phyloP scores from a whole-genome alignment of 2,888 invertebrate genomes.

The Smittia sp. region DNA sequence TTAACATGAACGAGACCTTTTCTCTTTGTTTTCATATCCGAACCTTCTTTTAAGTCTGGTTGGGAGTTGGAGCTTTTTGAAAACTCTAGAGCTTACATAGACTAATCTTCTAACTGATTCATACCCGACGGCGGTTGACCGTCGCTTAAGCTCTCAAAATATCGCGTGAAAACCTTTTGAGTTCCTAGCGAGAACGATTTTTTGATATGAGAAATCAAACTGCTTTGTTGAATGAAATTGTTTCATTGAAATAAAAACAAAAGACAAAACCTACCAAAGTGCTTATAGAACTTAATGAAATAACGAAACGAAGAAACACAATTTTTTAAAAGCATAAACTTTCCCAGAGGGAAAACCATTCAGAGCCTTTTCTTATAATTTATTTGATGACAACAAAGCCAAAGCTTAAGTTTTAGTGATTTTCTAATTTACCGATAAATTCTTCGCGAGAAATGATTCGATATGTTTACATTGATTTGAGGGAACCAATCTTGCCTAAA shows the following conservation, averaged over 20 bases:
- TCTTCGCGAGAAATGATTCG: too few relatives aligned
- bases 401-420: slow-evolving; percentile 33
- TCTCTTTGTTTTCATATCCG: too few relatives aligned
- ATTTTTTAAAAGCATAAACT: slow-evolving; percentile 27
- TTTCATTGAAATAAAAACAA: too few relatives aligned
- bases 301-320: not conserved
- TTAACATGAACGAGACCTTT: too few relatives aligned
- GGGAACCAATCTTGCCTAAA: slow-evolving; percentile 1
- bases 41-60: too few relatives aligned
- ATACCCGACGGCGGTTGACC: too few relatives aligned
- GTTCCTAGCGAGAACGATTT: slow-evolving; percentile 12
- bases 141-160: slow-evolving; percentile 14
- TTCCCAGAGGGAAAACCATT: not conserved
- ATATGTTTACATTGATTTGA: slow-evolving; percentile 39
- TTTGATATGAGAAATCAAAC: slow-evolving; percentile 3
- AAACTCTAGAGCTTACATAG: not conserved
- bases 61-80: too few relatives aligned
- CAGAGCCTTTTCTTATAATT: slow-evolving; percentile 27
- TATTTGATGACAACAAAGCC: slow-evolving; percentile 37
- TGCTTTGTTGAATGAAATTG: not conserved
- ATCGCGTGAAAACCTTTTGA: not conserved
- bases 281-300: slow-evolving; percentile 35
- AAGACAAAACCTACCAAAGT: slow-evolving; percentile 41
- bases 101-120: not conserved
- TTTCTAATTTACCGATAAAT: slow-evolving; percentile 6